Base-by-base conservation (phyloP, 2,888 invertebrate genomes). In the Andrena trimmerana region DNA sequence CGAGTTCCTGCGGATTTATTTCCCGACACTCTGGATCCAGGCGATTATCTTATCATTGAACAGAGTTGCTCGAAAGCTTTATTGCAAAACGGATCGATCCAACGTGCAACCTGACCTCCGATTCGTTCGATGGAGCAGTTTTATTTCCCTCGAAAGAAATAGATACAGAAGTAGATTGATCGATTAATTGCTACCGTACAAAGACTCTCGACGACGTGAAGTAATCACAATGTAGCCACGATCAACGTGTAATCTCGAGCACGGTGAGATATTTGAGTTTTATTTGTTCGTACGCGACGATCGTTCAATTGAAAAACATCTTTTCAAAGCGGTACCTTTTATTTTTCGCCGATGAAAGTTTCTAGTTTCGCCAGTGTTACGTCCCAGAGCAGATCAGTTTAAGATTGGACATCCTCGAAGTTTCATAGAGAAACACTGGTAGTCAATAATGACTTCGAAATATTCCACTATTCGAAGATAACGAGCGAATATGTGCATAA, bases 1-100 rank as follows among this genome's bases (percentile, higher is more conserved):
- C 63, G 16, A 42, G n/a, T 4, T 29, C 8, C 20, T 2, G 10
- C 16, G 52, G 69, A 75, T 69, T 75, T 42, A 70, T 29, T 36
- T n/a, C 8, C 10, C 10, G 29, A 33, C 24, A 29, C 33, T 2
- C 4, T 36, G 50, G 59, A 72, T 72, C 27, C 42, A 8, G 3
- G 20, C 7, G 57, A 65, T 36, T 65, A 77, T 77, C 77, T 72
- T 77, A 77, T 77, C 72, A 48, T 6, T n/a, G 42, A 20, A 10
- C 6, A 13, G 48, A 71, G 63, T 60, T 36, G 69, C 20, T 65
- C 63, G 24, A 50, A 62, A 76, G 54, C 20, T 70, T 70, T 63
- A 70, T 76, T 70, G 52, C 62, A 16, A 5, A 29, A 57, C 57
- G 57, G 13, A 65, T 65, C 33, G 67, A 66, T 52, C 6, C 10